Percentiles rank a stretch among this genome's conserved stretches.
Evolutionary conservation across 30 jellyfish, hydroid and myxozoan species (phyloP).

Genomic region (Cassiopea xamachana): DNA sequence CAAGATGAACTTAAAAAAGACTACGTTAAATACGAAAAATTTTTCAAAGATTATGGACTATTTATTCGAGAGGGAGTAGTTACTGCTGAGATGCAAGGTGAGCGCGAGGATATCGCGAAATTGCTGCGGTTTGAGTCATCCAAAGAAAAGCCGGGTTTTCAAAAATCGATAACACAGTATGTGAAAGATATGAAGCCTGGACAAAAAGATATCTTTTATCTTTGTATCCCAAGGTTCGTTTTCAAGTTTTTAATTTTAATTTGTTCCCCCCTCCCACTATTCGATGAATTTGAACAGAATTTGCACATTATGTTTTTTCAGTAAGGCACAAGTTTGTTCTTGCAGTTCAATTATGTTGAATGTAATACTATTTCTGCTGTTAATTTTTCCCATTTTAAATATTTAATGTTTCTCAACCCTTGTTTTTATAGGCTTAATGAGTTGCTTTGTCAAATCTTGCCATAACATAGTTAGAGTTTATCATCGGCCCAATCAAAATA

Average conservation of each 20-base stretch:
- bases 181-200: conserved; percentile 87
- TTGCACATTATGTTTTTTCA: no score
- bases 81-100: conserved; percentile 84
- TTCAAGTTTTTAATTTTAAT: not conserved
- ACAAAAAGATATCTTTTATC: conserved; percentile 86
- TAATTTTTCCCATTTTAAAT: no score
- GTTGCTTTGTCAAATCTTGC: no score
- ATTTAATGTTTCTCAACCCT: no score
- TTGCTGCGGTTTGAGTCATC: conserved; percentile 92
- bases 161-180: conserved; percentile 76
- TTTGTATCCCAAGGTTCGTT: conserved; percentile 96
- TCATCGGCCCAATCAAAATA: no score
- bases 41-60: conserved; percentile 91
- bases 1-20: conserved; percentile 91
- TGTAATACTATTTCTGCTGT: no score
- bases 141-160: conserved; percentile 83
- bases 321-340: no score
- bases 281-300: no score
- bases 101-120: conserved; percentile 87
- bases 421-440: no score
- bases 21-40: conserved; percentile 87
- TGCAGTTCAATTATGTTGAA: no score
- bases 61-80: conserved; percentile 96
- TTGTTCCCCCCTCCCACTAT: not conserved
- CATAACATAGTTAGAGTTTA: no score